A percentile compares a stretch with the other conserved stretches of the same genome.
Evolutionary conservation across 2,888 invertebrate species (phyloP).

Genomic region (Ormyrus thymus): DNA sequence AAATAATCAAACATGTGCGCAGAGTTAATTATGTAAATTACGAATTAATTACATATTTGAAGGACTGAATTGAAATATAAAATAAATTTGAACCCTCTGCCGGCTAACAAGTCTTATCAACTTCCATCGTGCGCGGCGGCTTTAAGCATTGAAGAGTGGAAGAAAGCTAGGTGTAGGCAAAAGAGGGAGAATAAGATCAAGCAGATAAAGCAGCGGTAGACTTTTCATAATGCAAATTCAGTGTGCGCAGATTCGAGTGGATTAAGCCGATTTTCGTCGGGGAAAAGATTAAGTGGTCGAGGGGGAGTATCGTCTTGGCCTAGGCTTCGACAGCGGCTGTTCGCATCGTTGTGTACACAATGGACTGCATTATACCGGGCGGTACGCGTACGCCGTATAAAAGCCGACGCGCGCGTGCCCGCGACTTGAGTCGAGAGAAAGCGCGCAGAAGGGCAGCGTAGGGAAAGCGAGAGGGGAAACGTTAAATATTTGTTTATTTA

Average conservation of each 20-base stretch:
- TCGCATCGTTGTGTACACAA: constrained; percentile 48
- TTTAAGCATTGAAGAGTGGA: too few relatives aligned
- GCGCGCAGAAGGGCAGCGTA: constrained; percentile 1
- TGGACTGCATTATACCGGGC: constrained; percentile 41
- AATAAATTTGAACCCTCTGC: too few relatives aligned
- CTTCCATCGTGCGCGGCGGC: too few relatives aligned
- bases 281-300: constrained; percentile 45
- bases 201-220: neutral
- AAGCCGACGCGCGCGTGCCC: constrained; percentile 1
- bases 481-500: constrained; percentile 53
- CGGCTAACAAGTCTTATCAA: too few relatives aligned
- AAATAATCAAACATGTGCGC: too few relatives aligned
- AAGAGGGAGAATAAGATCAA: too few relatives aligned
- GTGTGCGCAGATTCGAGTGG: constrained; percentile 27
- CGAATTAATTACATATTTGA: too few relatives aligned
- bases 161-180: too few relatives aligned
- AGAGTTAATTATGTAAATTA: too few relatives aligned
- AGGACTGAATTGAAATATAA: too few relatives aligned
- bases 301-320: constrained; percentile 9
- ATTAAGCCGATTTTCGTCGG: constrained; percentile 47
- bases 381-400: constrained; percentile 15
- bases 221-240: constrained; percentile 53
- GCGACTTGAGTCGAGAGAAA: constrained; percentile 9
- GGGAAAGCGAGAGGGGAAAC: constrained; percentile 12
- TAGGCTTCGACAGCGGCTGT: neutral